Conservation (phyloP, 2,113 vertebrate genomes). For the Calyptommatus sinebrachiatus region DNA sequence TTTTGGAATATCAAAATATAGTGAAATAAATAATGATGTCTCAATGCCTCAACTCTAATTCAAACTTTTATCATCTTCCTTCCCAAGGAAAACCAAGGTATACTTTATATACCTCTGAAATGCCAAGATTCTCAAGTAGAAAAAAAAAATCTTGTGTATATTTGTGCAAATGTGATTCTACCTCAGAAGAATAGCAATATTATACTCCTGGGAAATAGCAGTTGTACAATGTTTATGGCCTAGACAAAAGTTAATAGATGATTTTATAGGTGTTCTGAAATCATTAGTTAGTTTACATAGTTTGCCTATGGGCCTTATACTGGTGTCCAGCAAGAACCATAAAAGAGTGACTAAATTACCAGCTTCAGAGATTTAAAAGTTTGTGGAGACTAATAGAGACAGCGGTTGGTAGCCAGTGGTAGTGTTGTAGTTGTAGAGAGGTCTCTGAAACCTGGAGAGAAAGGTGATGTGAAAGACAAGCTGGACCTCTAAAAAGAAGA, state of each 20-base stretch:
- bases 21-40: too few species aligned
- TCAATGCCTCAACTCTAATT: too few species aligned
- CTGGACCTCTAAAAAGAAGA: slow-evolving; percentile 31
- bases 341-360: slow-evolving; percentile 49
- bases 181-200: neutral
- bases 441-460: slow-evolving; percentile 27
- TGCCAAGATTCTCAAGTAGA: too few species aligned
- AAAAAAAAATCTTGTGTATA: neutral
- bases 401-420: slow-evolving; percentile 19
- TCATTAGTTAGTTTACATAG: slow-evolving; percentile 68
- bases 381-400: slow-evolving; percentile 39
- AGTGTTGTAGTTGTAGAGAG: slow-evolving; percentile 33
- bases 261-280: slow-evolving; percentile 51
- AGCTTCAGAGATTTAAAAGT: slow-evolving; percentile 45
- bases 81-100: neutral
- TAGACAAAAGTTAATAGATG: slow-evolving; percentile 41
- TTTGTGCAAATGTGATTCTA: neutral
- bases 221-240: slow-evolving; percentile 22
- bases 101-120: neutral
- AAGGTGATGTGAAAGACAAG: slow-evolving; percentile 41
- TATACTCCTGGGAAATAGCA: slow-evolving; percentile 26
- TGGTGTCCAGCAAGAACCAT: slow-evolving; percentile 50
- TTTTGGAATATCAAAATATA: too few species aligned
- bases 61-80: too few species aligned
- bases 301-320: slow-evolving; percentile 51